Base-by-base conservation (phyloP, 2,113 vertebrate species). In the Blennius ocellaris region DNA sequence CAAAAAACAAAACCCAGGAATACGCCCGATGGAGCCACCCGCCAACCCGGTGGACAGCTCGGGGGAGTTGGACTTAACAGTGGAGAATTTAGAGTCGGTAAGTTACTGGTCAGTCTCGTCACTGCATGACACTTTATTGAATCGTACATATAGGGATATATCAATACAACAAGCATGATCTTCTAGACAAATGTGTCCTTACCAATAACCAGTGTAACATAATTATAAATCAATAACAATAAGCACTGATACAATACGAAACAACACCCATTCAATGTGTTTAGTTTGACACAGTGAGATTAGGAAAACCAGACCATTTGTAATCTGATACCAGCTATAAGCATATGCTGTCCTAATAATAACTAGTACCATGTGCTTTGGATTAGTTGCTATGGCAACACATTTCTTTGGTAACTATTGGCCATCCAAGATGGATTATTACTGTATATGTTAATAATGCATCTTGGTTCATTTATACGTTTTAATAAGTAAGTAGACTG, bases 1-100 rank as follows among this genome's bases (percentile, higher is more conserved):
- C n/a, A n/a, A n/a, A n/a, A n/a, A n/a, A n/a, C n/a, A n/a, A n/a
- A 30, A 30, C 2, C 21, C 54, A 17, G 3, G 9, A 8, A 8
- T 58, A 73, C 52, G 9, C 43, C 59, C 58, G 55, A 87, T 85
- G 88, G 88, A 89, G 51, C 68, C 78, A 55, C 59, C 73, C 70
- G 67, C 70, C 75, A 76, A 61, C 50, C 55, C 69, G 7, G 91
- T 58, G 53, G 84, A 78, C 68, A 63, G 59, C 63, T 78, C 87
- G 86, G 94, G 79, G 81, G 89, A 87, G 85, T 84, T 94, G 89
- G 95, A 96, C 85, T 93, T 95, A 77, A 95, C 94, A 12, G 94
- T 96, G 90, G 95, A 96, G 74, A 97, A 97, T 80, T 95, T 97
- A 83, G 96, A 97, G 87, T 94, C 96, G 94, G 96, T 96, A 87